Base-by-base conservation (phyloP, 2,888 invertebrate genomes). In the Cryptophagus acutangulus region DNA sequence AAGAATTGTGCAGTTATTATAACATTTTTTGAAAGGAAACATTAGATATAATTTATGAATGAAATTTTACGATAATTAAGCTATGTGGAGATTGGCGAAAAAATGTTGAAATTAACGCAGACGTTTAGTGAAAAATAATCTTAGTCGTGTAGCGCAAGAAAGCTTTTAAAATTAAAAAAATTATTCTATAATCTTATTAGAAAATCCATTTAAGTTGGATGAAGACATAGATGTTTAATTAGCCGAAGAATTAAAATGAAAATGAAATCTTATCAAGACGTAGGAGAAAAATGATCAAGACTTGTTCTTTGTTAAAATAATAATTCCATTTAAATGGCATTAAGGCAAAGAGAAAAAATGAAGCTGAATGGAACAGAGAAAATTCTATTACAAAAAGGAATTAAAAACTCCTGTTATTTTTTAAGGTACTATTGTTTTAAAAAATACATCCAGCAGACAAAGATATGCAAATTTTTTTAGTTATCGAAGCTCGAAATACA, bases 211-310 rank as follows among this genome's bases (percentile, higher is more conserved):
- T 55, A 59, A 59, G 57, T 59, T 60, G 46, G 51, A 31, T 31
- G 31, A 47, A 53, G 56, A 52, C 57, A 55, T 54, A 51, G 59
- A 58, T 58, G 61, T 58, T 58, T 61, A 61, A 61, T 61, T 61
- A 59, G 57, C 55, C 46, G 51, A 45, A 46, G 59, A 57, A 59
- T 61, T 59, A 59, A 57, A 50, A 53, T 52, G 54, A 54, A 56
- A 57, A 50, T 48, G 54, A 57, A 57, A 59, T 59, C 54, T 57
- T 52, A 55, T 57, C 54, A 51, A 8, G 12, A 31, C 31, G 31
- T 31, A 31, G 9, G 31, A 16, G 15, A 3, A 31, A 31, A 31
- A 31, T 16, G 31, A 31, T 31, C 31, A 16, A 31, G 14, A 31
- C 31, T 16, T 15, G 13, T 13, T 16, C 15, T 31, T 31, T 31